Conservation (phyloP, 1,140 invertebrate genomes). For the Orius insidiosus region DNA sequence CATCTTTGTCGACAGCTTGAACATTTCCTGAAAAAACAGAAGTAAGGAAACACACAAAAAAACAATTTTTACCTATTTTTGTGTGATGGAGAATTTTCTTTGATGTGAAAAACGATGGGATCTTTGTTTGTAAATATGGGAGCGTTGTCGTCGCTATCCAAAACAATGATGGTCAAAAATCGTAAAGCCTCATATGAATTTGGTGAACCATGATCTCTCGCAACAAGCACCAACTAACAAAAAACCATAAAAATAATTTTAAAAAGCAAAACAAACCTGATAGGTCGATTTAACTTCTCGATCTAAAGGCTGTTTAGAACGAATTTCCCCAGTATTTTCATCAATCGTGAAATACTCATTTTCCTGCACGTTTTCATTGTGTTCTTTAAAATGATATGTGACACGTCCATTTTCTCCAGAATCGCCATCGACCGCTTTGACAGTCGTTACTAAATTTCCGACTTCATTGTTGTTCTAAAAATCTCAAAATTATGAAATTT, state of each 20-base stretch:
- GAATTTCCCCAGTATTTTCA: conserved; percentile 60
- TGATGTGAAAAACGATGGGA: conserved; percentile 51
- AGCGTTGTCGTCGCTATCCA: conserved; percentile 71
- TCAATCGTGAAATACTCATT: conserved; percentile 74
- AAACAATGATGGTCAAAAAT: conserved; percentile 57
- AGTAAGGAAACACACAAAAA: conserved; percentile 1
- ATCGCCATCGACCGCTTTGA: conserved; percentile 66
- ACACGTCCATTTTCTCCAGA: conserved; percentile 69
- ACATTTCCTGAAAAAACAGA: conserved; percentile 41
- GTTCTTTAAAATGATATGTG: conserved; percentile 64
- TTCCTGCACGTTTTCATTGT: conserved; percentile 58
- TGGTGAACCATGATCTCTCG: conserved; percentile 68
- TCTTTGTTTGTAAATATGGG: conserved; percentile 53
- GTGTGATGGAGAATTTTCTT: conserved; percentile 51
- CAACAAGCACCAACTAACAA: conserved; percentile 64
- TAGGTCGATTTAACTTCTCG: conserved; percentile 66
- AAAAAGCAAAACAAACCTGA: conserved; percentile 37
- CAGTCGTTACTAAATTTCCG: conserved; percentile 56
- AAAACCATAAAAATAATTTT: conserved; percentile 8
- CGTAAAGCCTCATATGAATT: conserved; percentile 62
- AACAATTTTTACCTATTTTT: conserved; percentile 41
- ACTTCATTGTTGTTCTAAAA: conserved; percentile 46
- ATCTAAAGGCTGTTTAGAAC: conserved; percentile 62
- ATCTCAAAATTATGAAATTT: background rate
- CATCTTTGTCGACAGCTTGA: conserved; percentile 52